Evolutionary conservation across 2,113 vertebrate species (phyloP).

Genomic region (Lophura nycthemera): DNA sequence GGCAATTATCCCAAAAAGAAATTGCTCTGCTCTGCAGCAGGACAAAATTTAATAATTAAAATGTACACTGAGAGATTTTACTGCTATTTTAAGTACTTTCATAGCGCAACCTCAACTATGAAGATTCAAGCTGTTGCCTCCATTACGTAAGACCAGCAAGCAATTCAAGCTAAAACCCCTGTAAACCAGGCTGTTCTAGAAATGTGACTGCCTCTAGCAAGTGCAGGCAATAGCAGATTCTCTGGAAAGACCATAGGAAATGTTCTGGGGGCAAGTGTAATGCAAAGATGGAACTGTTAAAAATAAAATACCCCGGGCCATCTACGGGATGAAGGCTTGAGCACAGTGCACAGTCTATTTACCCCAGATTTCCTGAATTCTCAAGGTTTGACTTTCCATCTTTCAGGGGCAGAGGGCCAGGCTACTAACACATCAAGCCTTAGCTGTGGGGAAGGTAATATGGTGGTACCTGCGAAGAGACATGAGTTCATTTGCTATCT

Average conservation of each 20-base stretch:
- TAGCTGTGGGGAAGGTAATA: background rate
- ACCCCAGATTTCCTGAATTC: background rate
- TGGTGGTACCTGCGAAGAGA: background rate
- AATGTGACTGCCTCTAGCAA: background rate
- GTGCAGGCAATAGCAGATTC: background rate
- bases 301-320: background rate
- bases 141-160: background rate
- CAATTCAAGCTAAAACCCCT: background rate
- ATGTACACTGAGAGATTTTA: slow-evolving; percentile 43
- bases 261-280: background rate
- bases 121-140: background rate
- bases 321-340: background rate
- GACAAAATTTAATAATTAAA: slow-evolving; percentile 68
- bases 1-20: slow-evolving; percentile 61
- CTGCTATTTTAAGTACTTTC: slow-evolving; percentile 65
- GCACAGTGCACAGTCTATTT: background rate
- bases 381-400: background rate
- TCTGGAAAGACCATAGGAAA: fast-evolving
- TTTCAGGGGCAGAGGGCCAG: background rate
- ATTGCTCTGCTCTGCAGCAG: slow-evolving; percentile 32
- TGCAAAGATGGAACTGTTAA: background rate
- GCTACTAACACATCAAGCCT: background rate
- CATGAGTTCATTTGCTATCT: background rate
- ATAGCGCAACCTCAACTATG: background rate
- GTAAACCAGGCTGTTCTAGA: background rate